Evolutionary conservation across 2,888 invertebrate genomes (phyloP).

Genomic region (Arctia plantaginis): DNA sequence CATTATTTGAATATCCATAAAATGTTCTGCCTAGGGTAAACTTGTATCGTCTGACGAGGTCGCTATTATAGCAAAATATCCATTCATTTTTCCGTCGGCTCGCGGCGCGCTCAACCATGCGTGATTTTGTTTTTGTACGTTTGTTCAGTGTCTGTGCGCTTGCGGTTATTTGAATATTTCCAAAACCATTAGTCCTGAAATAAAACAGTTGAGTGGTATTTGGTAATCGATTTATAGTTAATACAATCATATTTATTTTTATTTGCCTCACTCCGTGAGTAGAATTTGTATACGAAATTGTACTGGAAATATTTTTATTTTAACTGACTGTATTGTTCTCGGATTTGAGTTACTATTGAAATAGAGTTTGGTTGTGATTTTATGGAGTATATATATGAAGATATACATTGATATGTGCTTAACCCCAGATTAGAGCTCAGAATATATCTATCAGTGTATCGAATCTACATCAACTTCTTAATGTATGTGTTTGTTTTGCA

Average conservation of each 20-base stretch:
- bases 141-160: constrained; percentile 79
- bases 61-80: constrained; percentile 80
- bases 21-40: constrained; percentile 38
- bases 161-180: constrained; percentile 78
- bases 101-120: constrained; percentile 77
- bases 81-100: constrained; percentile 79
- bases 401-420: background rate
- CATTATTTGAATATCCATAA: constrained; percentile 36
- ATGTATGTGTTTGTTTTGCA: background rate
- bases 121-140: constrained; percentile 82
- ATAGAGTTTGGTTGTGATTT: no score
- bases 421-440: no score
- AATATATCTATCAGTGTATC: background rate
- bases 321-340: no score
- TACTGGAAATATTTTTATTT: background rate
- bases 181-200: constrained; percentile 73
- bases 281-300: constrained; percentile 5
- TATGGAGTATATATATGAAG: no score
- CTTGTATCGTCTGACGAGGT: constrained; percentile 63
- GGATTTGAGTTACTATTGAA: no score
- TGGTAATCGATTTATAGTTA: constrained; percentile 60
- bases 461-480: background rate
- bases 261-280: constrained; percentile 11
- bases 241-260: constrained; percentile 20
- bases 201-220: constrained; percentile 71